These are phyloP conservation scores for Prenolepis imparis DNA, from an alignment of 2,888 invertebrate species.

Conservation along the genomic window DNA sequence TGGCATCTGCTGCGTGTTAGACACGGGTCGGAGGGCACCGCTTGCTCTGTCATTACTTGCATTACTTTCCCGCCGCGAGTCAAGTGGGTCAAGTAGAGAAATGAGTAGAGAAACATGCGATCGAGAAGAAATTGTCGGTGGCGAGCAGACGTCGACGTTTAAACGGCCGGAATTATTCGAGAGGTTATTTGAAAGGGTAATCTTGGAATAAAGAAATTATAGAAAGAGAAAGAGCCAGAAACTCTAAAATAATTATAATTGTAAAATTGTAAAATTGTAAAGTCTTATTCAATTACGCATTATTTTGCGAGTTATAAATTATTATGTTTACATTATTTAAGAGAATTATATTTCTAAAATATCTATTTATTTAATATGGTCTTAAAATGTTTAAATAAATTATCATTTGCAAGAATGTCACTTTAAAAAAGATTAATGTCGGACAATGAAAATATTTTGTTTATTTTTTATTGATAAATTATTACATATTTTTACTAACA, in stretches of 20 bases:
- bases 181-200: conserved; percentile 9
- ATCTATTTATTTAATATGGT: neutral
- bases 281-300: neutral
- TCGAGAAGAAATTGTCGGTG: conserved; percentile 51
- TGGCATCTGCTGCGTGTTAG: conserved; percentile 86
- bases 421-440: too few relatives aligned
- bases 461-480: neutral
- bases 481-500: neutral
- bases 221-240: too few relatives aligned
- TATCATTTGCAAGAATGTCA: neutral
- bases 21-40: conserved; percentile 85
- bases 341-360: neutral
- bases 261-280: neutral
- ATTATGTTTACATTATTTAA: neutral
- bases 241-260: neutral
- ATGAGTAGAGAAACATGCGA: conserved; percentile 66
- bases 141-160: neutral
- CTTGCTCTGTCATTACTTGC: conserved; percentile 82
- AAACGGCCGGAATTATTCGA: neutral
- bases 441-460: too few relatives aligned
- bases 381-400: neutral
- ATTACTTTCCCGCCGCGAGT: conserved; percentile 80
- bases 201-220: neutral
- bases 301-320: neutral
- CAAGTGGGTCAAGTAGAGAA: conserved; percentile 83